These are phyloP conservation scores for Mustela nigripes DNA, from an alignment of 2,113 vertebrate species.

Conservation along the genomic window DNA sequence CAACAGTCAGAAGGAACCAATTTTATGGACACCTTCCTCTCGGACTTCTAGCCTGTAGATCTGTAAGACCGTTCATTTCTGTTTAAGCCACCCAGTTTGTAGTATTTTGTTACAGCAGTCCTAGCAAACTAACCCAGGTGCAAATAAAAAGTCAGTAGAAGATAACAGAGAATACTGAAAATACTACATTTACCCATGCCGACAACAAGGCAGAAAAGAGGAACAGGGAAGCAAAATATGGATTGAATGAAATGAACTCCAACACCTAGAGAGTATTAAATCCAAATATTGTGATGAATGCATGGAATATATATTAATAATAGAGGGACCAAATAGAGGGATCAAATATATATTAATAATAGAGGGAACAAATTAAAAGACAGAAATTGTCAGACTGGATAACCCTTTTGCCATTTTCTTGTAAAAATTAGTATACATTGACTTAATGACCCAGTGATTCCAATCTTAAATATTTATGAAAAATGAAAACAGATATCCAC, in stretches of 20 bases:
- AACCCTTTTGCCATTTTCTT: background rate
- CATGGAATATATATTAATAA: background rate
- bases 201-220: background rate
- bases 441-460: background rate
- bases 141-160: background rate
- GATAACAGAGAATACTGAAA: slow-evolving; percentile 11
- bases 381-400: background rate
- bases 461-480: slow-evolving; percentile 5
- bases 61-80: background rate
- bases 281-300: background rate
- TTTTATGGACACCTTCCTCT: background rate
- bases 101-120: background rate
- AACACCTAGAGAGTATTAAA: background rate
- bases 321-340: background rate
- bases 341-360: no score
- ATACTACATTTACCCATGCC: background rate
- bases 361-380: background rate
- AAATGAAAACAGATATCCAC: background rate
- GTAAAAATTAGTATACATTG: background rate
- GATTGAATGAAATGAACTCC: background rate
- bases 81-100: background rate
- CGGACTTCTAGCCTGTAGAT: background rate
- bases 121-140: background rate
- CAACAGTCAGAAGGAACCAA: background rate
- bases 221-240: background rate